Conservation (phyloP, 2,113 vertebrate species). For the Natator depressus region DNA sequence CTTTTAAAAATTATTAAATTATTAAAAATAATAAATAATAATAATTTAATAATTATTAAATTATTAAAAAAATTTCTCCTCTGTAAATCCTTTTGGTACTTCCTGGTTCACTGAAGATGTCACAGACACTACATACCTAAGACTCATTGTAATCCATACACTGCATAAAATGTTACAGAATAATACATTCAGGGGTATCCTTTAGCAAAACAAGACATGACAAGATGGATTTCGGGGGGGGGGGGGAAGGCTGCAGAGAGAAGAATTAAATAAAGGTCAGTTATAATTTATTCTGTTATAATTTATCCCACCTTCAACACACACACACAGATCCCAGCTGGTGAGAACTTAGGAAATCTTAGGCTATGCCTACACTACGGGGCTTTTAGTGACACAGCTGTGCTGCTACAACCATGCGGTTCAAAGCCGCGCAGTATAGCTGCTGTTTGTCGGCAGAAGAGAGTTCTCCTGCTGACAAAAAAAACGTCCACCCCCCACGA, state of each 20-base stretch:
- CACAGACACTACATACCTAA: conserved; percentile 59
- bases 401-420: too few relatives aligned
- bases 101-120: conserved; percentile 54
- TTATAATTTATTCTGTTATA: conserved; percentile 1
- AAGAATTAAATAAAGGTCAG: neutral
- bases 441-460: too few relatives aligned
- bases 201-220: conserved; percentile 23
- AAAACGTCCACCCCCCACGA: too few relatives aligned
- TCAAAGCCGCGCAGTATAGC: too few relatives aligned
- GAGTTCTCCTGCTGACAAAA: too few relatives aligned
- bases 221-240: conserved; percentile 17
- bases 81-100: conserved; percentile 26
- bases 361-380: too few relatives aligned
- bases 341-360: neutral
- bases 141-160: conserved; percentile 63
- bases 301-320: neutral
- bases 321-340: neutral
- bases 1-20: conserved; percentile 37
- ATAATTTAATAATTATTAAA: too few relatives aligned
- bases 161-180: conserved; percentile 9
- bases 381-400: too few relatives aligned
- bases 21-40: too few relatives aligned
- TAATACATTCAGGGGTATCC: conserved; percentile 26
- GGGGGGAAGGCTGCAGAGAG: too few relatives aligned
- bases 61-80: conserved; percentile 47